phyloP scores from a whole-genome alignment of 2,113 vertebrate genomes.

The Psilopsiagon aymara region DNA sequence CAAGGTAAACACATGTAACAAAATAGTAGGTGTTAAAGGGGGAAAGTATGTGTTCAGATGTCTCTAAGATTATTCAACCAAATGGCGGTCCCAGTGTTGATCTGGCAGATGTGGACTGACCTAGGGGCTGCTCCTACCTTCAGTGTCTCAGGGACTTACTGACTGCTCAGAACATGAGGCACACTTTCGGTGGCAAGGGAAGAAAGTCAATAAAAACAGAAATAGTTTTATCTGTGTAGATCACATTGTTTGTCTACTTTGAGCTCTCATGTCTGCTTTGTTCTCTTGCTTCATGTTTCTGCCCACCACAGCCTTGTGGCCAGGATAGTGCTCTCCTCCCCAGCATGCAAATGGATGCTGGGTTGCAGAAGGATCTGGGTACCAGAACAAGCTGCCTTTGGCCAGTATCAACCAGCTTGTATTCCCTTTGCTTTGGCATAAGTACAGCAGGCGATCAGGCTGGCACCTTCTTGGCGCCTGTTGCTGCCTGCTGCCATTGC shows the following conservation, averaged over 20 bases:
- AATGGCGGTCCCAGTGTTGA: neutral
- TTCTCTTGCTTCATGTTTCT: neutral
- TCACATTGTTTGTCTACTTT: neutral
- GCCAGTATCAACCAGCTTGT: neutral
- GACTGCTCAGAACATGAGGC: neutral
- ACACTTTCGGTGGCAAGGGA: neutral
- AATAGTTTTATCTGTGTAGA: neutral
- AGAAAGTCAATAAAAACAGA: neutral
- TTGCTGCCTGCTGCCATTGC: neutral
- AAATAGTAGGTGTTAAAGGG: slow-evolving; percentile 53
- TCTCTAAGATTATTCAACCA: neutral
- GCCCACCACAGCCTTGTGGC: neutral
- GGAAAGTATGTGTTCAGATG: slow-evolving; percentile 7
- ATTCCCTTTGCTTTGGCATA: neutral
- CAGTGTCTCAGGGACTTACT: neutral
- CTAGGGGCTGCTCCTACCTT: neutral
- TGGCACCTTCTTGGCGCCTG: neutral
- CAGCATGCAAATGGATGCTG: neutral
- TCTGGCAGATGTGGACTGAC: neutral
- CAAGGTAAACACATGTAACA: slow-evolving; percentile 34
- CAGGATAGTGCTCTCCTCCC: neutral
- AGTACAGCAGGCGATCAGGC: neutral
- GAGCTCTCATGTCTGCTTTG: neutral
- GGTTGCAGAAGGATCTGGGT: neutral
- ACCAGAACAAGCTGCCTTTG: neutral